A percentile compares a stretch with the other conserved stretches of the same genome.
Conservation (phyloP, 2,797 vertebrate genomes). For the Xiphophorus birchmanni region DNA sequence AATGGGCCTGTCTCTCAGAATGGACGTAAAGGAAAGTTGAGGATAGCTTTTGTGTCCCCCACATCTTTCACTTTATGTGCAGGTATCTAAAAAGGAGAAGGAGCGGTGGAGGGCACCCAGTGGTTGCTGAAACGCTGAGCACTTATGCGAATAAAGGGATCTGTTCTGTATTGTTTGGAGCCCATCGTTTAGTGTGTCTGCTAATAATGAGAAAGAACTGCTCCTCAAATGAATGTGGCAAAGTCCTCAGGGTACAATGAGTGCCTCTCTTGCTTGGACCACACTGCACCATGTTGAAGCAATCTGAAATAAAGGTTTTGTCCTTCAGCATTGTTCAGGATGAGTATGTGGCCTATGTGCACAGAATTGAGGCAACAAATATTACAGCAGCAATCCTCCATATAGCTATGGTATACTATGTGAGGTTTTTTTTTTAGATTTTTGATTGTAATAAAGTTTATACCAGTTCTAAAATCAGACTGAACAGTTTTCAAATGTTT, state of each 20-base stretch:
- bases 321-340: conserved; percentile 59
- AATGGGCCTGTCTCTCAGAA: conserved; percentile 78
- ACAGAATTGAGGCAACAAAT: conserved; percentile 56
- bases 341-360: conserved; percentile 53
- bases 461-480: not conserved
- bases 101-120: conserved; percentile 67
- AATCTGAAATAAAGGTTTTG: conserved; percentile 76
- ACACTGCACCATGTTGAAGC: conserved; percentile 78
- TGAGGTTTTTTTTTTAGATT: not conserved
- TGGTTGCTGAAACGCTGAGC: conserved; percentile 75
- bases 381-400: conserved; percentile 29
- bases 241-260: conserved; percentile 79
- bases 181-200: conserved; percentile 82
- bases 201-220: conserved; percentile 82
- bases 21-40: conserved; percentile 81
- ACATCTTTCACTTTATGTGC: conserved; percentile 81
- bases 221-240: conserved; percentile 83
- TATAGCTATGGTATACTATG: conserved; percentile 11
- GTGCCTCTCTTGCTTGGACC: conserved; percentile 76
- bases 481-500: not conserved
- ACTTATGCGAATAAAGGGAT: conserved; percentile 85
- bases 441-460: conserved; percentile 9
- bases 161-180: conserved; percentile 80
- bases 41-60: conserved; percentile 82
- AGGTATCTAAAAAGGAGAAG: conserved; percentile 84